phyloP scores from a whole-genome alignment of 2,113 vertebrate genomes.

The Rostratula benghalensis region DNA sequence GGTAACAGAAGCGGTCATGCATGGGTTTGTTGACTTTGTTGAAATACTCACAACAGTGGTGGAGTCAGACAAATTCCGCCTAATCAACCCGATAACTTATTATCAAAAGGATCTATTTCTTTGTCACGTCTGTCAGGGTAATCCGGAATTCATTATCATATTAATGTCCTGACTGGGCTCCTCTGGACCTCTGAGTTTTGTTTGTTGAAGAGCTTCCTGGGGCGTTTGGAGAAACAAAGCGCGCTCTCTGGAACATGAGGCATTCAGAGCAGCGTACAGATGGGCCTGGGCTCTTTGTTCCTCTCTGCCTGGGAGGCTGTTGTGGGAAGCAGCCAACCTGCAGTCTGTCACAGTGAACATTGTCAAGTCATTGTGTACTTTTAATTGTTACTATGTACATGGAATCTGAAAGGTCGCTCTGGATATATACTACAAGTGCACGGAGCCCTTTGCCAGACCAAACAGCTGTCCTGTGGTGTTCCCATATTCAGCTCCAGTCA shows the following conservation, averaged over 20 bases:
- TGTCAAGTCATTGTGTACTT: conserved; percentile 74
- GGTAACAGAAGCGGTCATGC: not conserved
- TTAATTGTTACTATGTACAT: conserved; percentile 79
- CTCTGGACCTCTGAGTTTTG: conserved; percentile 75
- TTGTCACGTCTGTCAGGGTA: conserved; percentile 72
- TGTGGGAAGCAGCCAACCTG: conserved; percentile 78
- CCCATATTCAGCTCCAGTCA: conserved; percentile 69
- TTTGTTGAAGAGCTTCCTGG: conserved; percentile 78
- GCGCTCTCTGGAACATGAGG: conserved; percentile 74
- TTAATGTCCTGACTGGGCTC: conserved; percentile 71
- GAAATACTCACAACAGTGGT: conserved; percentile 48
- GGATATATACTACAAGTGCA: conserved; percentile 74
- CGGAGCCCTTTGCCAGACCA: conserved; percentile 74
- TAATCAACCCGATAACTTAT: conserved; percentile 61
- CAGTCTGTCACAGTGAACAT: conserved; percentile 75
- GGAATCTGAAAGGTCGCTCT: conserved; percentile 74
- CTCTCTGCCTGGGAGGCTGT: conserved; percentile 73
- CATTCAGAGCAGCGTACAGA: conserved; percentile 74
- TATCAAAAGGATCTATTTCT: conserved; percentile 67
- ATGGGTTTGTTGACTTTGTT: conserved; percentile 1
- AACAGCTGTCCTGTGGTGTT: conserved; percentile 73
- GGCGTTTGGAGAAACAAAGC: conserved; percentile 74
- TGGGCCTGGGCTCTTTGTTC: conserved; percentile 74
- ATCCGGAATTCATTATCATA: conserved; percentile 75
- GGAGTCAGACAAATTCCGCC: conserved; percentile 41